Evolutionary conservation across 2,113 vertebrate species (phyloP).

Genomic region (Melanostigma gelatinosum): DNA sequence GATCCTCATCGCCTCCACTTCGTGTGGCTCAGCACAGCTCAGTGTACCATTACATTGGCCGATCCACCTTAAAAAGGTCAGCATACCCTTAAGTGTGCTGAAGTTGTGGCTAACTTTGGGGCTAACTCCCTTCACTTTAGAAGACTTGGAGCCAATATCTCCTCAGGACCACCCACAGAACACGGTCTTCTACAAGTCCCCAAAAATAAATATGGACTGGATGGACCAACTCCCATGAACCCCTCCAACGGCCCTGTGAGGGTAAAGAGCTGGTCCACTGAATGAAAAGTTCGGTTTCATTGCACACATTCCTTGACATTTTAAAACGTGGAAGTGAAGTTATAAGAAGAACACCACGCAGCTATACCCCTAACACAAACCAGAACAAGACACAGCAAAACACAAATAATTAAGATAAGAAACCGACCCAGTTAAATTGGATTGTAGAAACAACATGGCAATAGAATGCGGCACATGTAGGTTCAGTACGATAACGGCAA

Average conservation of each 20-base stretch:
- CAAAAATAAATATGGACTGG: neutral
- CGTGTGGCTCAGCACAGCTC: neutral
- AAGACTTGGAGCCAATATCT: neutral
- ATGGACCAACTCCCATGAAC: neutral
- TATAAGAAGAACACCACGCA: neutral
- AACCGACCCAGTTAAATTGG: neutral
- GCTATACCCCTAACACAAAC: neutral
- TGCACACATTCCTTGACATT: neutral
- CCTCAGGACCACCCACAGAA: too few species aligned
- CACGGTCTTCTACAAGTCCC: neutral
- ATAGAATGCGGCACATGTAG: neutral
- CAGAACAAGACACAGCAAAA: neutral
- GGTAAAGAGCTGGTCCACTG: neutral
- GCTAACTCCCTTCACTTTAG: neutral
- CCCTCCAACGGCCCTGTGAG: neutral
- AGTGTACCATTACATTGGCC: neutral
- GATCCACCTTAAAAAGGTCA: neutral
- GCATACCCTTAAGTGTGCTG: neutral
- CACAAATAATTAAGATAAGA: slow-evolving; percentile 15
- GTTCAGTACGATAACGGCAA: neutral
- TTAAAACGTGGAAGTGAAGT: neutral
- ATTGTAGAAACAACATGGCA: neutral
- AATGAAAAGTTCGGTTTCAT: neutral
- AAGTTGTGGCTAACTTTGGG: neutral
- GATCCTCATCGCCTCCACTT: slow-evolving; percentile 2